A percentile compares a stretch with the other conserved stretches of the same genome.
Evolutionary conservation across 2,888 invertebrate genomes (phyloP).

Genomic region (Sceliomorpha sp.): DNA sequence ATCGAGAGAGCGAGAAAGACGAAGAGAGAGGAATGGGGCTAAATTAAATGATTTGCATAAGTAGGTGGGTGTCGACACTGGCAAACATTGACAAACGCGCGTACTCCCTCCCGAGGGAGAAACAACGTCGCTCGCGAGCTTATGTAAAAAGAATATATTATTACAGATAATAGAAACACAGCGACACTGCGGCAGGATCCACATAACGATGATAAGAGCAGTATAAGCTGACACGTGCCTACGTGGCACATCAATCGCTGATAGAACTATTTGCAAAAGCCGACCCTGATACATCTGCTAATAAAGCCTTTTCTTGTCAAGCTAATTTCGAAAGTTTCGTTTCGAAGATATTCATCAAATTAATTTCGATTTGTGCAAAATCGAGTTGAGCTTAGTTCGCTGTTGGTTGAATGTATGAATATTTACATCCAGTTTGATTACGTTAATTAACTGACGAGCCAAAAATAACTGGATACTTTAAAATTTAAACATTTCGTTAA

Average conservation of each 20-base stretch:
- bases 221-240: slow-evolving; percentile 68
- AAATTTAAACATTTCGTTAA: too few relatives aligned
- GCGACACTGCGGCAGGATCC: slow-evolving; percentile 61
- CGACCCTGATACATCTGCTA: slow-evolving; percentile 48
- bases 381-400: slow-evolving; percentile 43
- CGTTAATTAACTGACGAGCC: slow-evolving; percentile 47
- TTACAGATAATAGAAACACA: slow-evolving; percentile 77
- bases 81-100: slow-evolving; percentile 80
- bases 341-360: slow-evolving; percentile 47
- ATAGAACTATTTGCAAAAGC: slow-evolving; percentile 71
- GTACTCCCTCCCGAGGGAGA: slow-evolving; percentile 59
- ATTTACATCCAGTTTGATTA: slow-evolving; percentile 45
- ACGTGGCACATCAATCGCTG: slow-evolving; percentile 59
- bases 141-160: slow-evolving; percentile 78
- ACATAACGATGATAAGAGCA: slow-evolving; percentile 69
- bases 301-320: slow-evolving; percentile 52
- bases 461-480: slow-evolving; percentile 30
- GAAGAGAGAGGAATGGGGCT: slow-evolving; percentile 65
- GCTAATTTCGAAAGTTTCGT: slow-evolving; percentile 47
- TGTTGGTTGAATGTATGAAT: slow-evolving; percentile 41
- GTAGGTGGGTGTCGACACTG: slow-evolving; percentile 81
- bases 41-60: slow-evolving; percentile 81
- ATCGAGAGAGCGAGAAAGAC: neutral
- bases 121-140: slow-evolving; percentile 50
- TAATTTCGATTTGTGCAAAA: slow-evolving; percentile 43